Evolutionary conservation across 2,888 invertebrate genomes (phyloP).

Genomic region (Phyllotreta striolata): DNA sequence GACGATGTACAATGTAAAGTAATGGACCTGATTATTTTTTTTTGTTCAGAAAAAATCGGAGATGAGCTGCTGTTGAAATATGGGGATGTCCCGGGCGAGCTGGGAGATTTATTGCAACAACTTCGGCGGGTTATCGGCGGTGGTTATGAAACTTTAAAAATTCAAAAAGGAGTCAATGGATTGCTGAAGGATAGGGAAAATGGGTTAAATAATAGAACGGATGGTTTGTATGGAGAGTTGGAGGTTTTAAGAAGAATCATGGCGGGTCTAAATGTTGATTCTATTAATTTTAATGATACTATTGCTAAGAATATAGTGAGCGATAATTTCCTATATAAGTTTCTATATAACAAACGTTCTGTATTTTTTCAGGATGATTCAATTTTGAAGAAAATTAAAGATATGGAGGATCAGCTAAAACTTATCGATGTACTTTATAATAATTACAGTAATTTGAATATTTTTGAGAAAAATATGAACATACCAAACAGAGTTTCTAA

Average conservation of each 20-base stretch:
- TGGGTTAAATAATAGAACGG: conserved; percentile 3
- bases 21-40: neutral
- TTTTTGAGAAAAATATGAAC: conserved; percentile 25
- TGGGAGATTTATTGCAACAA: conserved; percentile 22
- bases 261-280: neutral
- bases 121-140: conserved; percentile 9
- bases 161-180: conserved; percentile 10
- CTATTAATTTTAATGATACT: neutral
- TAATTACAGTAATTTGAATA: conserved; percentile 20
- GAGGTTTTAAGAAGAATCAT: conserved; percentile 10
- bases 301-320: conserved; percentile 10
- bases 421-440: conserved; percentile 19
- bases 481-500: conserved; percentile 34
- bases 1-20: neutral
- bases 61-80: conserved; percentile 32
- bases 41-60: conserved; percentile 21
- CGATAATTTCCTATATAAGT: neutral
- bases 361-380: conserved; percentile 16
- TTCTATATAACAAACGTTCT: neutral
- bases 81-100: conserved; percentile 22
- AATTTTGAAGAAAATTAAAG: conserved; percentile 1
- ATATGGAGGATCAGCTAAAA: conserved; percentile 20
- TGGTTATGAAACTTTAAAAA: neutral
- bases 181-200: neutral
- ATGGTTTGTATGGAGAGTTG: conserved; percentile 16